Percentiles rank a stretch among this genome's conserved stretches.
phyloP scores from a whole-genome alignment of 2,113 vertebrate genomes.

The Calyptommatus sinebrachiatus region DNA sequence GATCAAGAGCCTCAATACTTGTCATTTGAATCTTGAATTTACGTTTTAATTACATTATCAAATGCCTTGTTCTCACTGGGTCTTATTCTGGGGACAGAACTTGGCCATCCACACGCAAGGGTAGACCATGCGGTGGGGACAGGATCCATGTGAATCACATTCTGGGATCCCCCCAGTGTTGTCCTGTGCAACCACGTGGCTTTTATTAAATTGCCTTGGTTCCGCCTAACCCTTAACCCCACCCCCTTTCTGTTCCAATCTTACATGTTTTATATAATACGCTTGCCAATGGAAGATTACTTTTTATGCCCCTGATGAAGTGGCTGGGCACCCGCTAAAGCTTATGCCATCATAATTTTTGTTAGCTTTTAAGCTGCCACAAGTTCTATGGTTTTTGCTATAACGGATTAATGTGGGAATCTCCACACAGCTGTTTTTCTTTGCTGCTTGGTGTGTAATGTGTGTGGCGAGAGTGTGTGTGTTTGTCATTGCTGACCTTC shows the following conservation, averaged over 20 bases:
- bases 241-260: neutral
- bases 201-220: neutral
- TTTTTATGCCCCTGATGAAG: neutral
- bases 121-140: too few species aligned
- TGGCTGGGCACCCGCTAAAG: neutral
- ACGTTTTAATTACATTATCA: neutral
- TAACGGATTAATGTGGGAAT: neutral
- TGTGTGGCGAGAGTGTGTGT: too few species aligned
- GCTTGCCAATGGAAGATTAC: neutral
- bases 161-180: neutral
- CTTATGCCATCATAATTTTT: neutral
- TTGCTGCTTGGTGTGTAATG: neutral
- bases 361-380: neutral
- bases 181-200: neutral
- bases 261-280: neutral
- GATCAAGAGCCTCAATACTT: neutral
- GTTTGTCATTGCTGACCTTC: neutral
- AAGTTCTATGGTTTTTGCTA: neutral
- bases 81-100: too few species aligned
- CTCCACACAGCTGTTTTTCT: neutral
- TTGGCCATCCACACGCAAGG: too few species aligned
- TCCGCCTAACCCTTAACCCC: neutral
- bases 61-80: too few species aligned
- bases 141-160: neutral
- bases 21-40: neutral